Base-by-base conservation (phyloP, 2,888 invertebrate genomes). In the Mayetiola destructor region DNA sequence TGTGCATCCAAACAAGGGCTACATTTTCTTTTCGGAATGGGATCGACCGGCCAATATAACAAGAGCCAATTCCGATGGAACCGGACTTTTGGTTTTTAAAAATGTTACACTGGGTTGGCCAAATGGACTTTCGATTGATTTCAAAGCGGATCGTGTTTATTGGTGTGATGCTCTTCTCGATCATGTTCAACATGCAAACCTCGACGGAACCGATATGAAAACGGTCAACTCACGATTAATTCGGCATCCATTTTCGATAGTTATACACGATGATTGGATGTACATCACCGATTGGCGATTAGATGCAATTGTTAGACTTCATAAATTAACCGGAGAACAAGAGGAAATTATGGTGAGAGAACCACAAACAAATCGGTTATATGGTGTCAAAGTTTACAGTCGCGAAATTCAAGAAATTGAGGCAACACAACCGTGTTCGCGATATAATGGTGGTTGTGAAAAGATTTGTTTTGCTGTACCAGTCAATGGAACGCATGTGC, bases 111-210 rank as follows among this genome's bases (percentile, higher is more conserved):
- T 96, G 0, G 95, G 95, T 3, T 97, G 96, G 96, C 97, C 97
- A 0, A 97, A 97, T 69, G 96, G 96, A 0, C 74, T 97, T 4
- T 89, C 93, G 1, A 88, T 97, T 61, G 97, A 97, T 72, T 92
- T 89, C 66, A 79, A 79, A 36, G 80, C 81, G 18, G 87, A 95
- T 69, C 78, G 94, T 14, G 76, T 97, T 0, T 97, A 96, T 72
- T 97, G 97, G 96, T 95, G 94, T 66, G 97, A 97, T 68, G 96
- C 96, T 3, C 73, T 94, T 2, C 76, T 96, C 8, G 96, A 97
- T 71, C 94, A 96, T 71, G 92, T 96, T 0, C 95, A 95, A 66
- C 93, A 95, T 68, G 85, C 93, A 0, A 85, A 85, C 64, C 75
- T 95, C 4, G 91, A 95, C 67, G 96, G 96, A 1, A 83, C 82